Percentiles rank a stretch among this genome's conserved stretches.
Evolutionary conservation across 2,888 invertebrate genomes (phyloP).

Genomic region (Stenoptilia bipunctidactyla): DNA sequence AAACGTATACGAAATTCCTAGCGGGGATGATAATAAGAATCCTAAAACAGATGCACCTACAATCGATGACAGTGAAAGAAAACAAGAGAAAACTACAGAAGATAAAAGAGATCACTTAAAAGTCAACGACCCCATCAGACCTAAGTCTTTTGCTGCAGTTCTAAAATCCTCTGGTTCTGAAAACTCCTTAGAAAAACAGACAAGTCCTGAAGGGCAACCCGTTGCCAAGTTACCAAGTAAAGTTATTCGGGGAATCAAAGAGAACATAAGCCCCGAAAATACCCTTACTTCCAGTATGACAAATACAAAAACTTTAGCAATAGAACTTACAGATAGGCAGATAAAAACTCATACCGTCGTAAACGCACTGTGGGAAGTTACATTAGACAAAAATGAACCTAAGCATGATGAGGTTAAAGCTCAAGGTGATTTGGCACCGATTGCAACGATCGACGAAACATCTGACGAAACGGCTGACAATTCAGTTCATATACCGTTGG

Average conservation of each 20-base stretch:
- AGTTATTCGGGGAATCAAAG: slow-evolving; percentile 71
- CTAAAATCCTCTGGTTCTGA: slow-evolving; percentile 54
- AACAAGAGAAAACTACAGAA: slow-evolving; percentile 10
- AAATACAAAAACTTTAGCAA: slow-evolving; percentile 44
- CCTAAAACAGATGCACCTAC: slow-evolving; percentile 8
- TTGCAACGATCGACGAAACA: slow-evolving; percentile 55
- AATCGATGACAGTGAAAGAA: not conserved
- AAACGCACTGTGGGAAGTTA: slow-evolving; percentile 30
- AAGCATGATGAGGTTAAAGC: slow-evolving; percentile 31
- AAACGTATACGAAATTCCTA: slow-evolving; percentile 22
- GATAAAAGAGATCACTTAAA: slow-evolving; percentile 16
- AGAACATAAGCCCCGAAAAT: slow-evolving; percentile 75
- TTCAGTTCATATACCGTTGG: slow-evolving; percentile 33
- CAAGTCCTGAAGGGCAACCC: slow-evolving; percentile 49
- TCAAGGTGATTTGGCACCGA: slow-evolving; percentile 44
- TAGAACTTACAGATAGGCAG: slow-evolving; percentile 40
- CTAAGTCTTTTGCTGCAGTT: slow-evolving; percentile 55
- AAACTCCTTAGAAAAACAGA: slow-evolving; percentile 50
- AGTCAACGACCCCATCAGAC: slow-evolving; percentile 31
- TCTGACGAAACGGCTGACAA: slow-evolving; percentile 37
- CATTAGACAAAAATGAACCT: slow-evolving; percentile 27
- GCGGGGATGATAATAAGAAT: slow-evolving; percentile 20
- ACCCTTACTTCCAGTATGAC: slow-evolving; percentile 59
- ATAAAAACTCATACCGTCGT: slow-evolving; percentile 30
- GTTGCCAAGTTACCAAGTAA: slow-evolving; percentile 67